Base-by-base conservation (phyloP, 1,140 invertebrate genomes). In the Leptopilina clavipes region DNA sequence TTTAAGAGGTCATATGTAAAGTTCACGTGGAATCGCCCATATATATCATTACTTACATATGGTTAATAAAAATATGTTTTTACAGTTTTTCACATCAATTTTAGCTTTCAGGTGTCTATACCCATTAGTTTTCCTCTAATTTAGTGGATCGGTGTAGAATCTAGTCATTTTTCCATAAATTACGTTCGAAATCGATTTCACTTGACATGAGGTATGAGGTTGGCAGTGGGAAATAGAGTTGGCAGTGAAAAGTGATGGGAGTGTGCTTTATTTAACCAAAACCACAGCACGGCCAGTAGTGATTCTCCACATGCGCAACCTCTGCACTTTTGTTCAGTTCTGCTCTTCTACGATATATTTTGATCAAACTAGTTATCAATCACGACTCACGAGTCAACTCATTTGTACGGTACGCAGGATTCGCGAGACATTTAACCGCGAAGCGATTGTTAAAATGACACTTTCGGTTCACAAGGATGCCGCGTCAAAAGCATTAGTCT, bases 381-480 rank as follows among this genome's bases (percentile, higher is more conserved):
- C 19, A 25, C 56, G 1, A 1, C 10, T 19, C 48, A 74, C 56
- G 1, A 1, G n/a, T 19, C 48, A 74, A 45, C 31, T 43, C 37
- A 14, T 71, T 18, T 70, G 17, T 56, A 0, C 45, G 17, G 19
- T 45, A 74, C 59, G 45, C 7, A n/a, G 37, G 45, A 73, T 18
- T 14, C 44, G 44, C n/a, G n/a, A 40, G 75, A 48, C 74, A 72
- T 14, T 56, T 18, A 54, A 10, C 14, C 76, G 56, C 72, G 76
- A 74, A 70, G 52, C 59, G 71, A 70, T 43, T 77, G 19, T 74
- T 48, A 70, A 72, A 48, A 52, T 40, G 8, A 40, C 37, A 40
- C 37, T 40, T 40, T 40, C 37, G 37, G 37, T 31, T 31, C 6
- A 6, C 25, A 31, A 31, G 2, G 6, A 31, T 31, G 25, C 25